Evolutionary conservation across 2,113 vertebrate genomes (phyloP).

Genomic region (Pristiophorus japonicus): DNA sequence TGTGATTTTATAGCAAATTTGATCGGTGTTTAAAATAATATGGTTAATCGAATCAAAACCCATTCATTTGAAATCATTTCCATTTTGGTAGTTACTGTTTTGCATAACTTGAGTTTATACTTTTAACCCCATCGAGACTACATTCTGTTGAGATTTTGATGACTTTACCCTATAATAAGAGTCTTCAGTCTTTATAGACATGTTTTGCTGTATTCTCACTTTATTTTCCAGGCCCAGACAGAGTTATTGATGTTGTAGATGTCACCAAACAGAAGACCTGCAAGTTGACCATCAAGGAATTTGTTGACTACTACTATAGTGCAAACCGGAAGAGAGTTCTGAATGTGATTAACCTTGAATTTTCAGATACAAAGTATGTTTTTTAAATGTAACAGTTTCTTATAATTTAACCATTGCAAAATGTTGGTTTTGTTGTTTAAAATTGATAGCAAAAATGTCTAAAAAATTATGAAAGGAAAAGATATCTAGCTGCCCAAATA

Average conservation of each 20-base stretch:
- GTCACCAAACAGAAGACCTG: constrained; percentile 92
- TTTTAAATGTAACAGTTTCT: background rate
- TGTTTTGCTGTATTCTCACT: background rate
- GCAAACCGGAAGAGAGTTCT: constrained; percentile 94
- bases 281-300: constrained; percentile 97
- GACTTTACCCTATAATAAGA: background rate
- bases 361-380: constrained; percentile 80
- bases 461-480: background rate
- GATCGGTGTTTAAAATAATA: background rate
- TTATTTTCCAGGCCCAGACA: constrained; percentile 69
- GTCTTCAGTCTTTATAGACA: background rate
- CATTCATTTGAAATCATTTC: constrained; percentile 17
- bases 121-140: background rate
- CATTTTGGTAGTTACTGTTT: background rate
- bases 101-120: background rate
- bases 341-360: constrained; percentile 88
- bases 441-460: background rate
- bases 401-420: background rate
- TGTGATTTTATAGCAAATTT: background rate
- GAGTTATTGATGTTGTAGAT: constrained; percentile 85
- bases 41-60: background rate
- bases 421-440: background rate
- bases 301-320: constrained; percentile 97
- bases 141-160: background rate
- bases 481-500: background rate